Base-by-base conservation (phyloP, 2,797 vertebrate species). In the Gymnoscopelus braueri region DNA sequence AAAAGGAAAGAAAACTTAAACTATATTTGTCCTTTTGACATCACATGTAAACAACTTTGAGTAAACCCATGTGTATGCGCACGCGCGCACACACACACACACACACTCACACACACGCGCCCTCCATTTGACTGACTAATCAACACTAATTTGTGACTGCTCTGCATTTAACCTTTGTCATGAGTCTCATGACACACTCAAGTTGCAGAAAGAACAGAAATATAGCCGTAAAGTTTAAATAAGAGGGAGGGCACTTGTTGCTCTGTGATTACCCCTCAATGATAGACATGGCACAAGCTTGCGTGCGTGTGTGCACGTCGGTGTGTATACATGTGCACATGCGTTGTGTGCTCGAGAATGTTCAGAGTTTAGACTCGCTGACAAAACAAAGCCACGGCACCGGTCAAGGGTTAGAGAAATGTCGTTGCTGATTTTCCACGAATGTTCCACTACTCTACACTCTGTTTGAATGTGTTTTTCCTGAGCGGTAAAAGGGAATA, bases 151-250 rank as follows among this genome's bases (percentile, higher is more conserved):
- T 86, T 85, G 79, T 67, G 74, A 68, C 81, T 60, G 72, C 79
- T 87, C 77, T 70, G 78, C 69, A 29, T 90, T 87, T 90, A 84
- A 89, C 86, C 84, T 88, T 86, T 87, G 81, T 78, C 71, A 84
- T 29, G 9, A 8, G 9, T 44, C 39, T 44, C 39, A 44, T 44
- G 62, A 72, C 82, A 76, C 75, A 70, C 72, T 88, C 82, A 54
- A 81, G 79, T 75, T 52, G 69, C 81, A 84, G 80, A 78, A 71
- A 81, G 77, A 81, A 51, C 69, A 79, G 74, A 81, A 81, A 82
- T 88, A 63, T 67, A 77, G 74, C 77, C 50, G 4, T 44, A 71
- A 75, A 70, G 71, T 73, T 63, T 71, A 9, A 29, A 26, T 6
- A 10, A 48, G 13, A 15, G 24, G 8, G 49, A 35, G 13, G 55